Evolutionary conservation across 2,797 vertebrate species (phyloP).

Genomic region (Hylomyscus alleni): DNA sequence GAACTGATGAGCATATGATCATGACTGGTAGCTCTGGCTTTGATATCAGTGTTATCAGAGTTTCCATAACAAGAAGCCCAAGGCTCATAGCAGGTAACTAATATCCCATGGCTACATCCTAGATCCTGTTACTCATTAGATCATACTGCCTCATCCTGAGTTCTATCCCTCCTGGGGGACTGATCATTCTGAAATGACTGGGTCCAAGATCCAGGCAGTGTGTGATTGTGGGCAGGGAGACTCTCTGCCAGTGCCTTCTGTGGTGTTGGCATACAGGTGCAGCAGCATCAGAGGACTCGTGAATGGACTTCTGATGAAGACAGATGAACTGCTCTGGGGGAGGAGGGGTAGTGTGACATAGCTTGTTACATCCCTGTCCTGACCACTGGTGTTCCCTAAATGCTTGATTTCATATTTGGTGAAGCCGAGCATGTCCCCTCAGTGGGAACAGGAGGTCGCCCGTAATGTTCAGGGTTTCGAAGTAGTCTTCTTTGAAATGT

Average conservation of each 20-base stretch:
- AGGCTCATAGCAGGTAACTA: neutral
- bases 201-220: neutral
- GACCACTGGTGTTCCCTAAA: rapidly evolving
- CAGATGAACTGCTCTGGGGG: neutral
- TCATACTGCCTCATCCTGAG: too few species aligned
- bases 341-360: rapidly evolving
- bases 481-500: neutral
- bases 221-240: neutral
- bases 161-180: rapidly evolving
- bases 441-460: neutral
- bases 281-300: neutral
- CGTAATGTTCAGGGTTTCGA: neutral
- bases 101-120: rapidly evolving
- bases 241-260: slow-evolving; percentile 27
- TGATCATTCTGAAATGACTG: too few species aligned
- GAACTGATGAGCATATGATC: neutral
- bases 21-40: neutral
- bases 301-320: too few species aligned
- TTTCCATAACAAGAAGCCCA: neutral
- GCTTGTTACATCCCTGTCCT: rapidly evolving
- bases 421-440: neutral
- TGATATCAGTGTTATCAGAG: neutral
- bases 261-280: neutral
- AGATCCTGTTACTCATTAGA: neutral
- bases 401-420: neutral